phyloP scores from a whole-genome alignment of 2,113 vertebrate species.

The Canis aureus region DNA sequence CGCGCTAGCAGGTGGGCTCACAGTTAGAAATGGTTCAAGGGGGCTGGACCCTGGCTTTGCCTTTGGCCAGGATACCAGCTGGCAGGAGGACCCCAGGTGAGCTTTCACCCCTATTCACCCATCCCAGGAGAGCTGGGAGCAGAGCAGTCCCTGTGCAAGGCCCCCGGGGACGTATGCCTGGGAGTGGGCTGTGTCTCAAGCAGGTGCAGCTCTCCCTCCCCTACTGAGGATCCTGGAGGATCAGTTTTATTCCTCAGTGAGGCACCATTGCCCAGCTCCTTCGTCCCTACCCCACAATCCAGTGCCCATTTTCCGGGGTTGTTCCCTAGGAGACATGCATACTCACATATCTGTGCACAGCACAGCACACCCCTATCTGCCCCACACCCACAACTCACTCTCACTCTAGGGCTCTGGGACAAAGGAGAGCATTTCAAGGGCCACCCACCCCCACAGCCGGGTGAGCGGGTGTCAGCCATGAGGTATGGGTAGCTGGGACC shows the following conservation, averaged over 20 bases:
- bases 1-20: not conserved
- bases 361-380: not conserved
- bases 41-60: not conserved
- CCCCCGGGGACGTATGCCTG: not conserved
- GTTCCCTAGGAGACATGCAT: fast-evolving
- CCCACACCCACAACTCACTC: not conserved
- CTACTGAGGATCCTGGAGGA: not conserved
- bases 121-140: not conserved
- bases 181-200: not conserved
- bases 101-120: not conserved
- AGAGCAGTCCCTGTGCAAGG: not conserved
- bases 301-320: not conserved
- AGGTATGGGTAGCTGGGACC: not conserved
- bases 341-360: not conserved
- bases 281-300: not conserved
- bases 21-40: not conserved
- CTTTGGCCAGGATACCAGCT: not conserved
- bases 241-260: not conserved
- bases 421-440: not conserved
- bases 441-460: not conserved
- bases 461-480: fast-evolving
- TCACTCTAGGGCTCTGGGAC: not conserved
- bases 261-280: fast-evolving
- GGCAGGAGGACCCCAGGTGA: not conserved
- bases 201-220: not conserved